phyloP scores from a whole-genome alignment of 1,140 invertebrate species.

The Drosophila busckii region DNA sequence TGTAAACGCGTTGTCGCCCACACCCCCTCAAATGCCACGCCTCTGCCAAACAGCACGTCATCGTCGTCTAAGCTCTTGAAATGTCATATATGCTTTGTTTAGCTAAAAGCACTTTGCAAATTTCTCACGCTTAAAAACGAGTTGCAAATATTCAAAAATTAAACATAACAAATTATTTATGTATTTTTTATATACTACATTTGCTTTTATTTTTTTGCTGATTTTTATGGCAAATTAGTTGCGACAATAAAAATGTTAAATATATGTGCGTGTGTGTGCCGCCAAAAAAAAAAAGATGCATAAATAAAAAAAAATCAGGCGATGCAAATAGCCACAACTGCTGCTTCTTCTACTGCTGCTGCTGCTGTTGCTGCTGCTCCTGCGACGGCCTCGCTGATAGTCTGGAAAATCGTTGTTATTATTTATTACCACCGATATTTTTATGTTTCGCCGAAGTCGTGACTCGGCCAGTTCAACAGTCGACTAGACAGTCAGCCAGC shows the following conservation, averaged over 20 bases:
- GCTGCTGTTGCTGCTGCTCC: background rate
- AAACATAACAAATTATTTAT: conserved; percentile 19
- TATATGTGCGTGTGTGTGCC: conserved; percentile 24
- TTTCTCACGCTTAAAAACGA: conserved; percentile 58
- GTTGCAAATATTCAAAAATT: conserved; percentile 13
- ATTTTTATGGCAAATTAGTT: conserved; percentile 72
- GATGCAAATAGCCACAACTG: conserved; percentile 65
- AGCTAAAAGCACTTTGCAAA: conserved; percentile 23
- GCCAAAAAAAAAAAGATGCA: conserved; percentile 16
- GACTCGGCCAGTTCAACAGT: conserved; percentile 57
- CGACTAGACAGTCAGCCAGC: conserved; percentile 53
- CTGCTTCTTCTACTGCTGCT: conserved; percentile 32
- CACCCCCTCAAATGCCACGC: background rate
- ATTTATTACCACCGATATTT: conserved; percentile 76
- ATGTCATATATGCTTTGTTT: conserved; percentile 50
- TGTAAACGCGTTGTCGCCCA: conserved; percentile 26
- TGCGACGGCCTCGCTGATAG: conserved; percentile 55
- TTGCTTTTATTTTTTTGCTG: conserved; percentile 45
- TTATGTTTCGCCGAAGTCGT: conserved; percentile 75
- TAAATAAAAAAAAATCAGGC: conserved; percentile 2
- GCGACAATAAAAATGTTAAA: conserved; percentile 64
- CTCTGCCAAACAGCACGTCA: background rate
- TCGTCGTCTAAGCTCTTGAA: background rate
- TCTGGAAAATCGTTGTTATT: conserved; percentile 76
- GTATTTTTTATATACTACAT: conserved; percentile 1